Evolutionary conservation across 2,113 vertebrate species (phyloP), one percentile per base, ranked within the genome.

Genomic region (Numida meleagris): DNA sequence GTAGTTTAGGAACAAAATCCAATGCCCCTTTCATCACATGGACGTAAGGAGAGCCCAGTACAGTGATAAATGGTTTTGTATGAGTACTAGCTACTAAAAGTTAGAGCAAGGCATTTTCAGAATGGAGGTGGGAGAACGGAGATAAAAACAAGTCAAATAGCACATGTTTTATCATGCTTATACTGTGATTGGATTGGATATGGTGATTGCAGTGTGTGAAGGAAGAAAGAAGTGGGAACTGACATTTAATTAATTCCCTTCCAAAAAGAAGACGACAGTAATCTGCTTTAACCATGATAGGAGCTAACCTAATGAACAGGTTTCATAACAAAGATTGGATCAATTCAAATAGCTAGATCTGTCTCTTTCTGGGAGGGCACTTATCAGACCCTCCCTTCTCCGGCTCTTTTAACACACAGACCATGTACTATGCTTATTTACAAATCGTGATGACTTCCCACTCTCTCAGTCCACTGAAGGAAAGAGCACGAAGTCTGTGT

Each of bases 201-300:
- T 72, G 51, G 90, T 61, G 58, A 84, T 12, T 72, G 67, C 83
- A 82, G 46, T 34, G 51, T 61, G 31, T 12, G 65, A n/a, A 83
- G 36, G 36, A 71, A 71, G 40, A 58, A 82, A 70, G 38, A 34
- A 43, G 50, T 85, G 33, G 45, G 57, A 94, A 36, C 18, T 31
- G 59, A 63, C 23, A 40, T 91, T 84, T 87, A 79, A 95, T 90
- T 93, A 94, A 78, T 89, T 82, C 46, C 15, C 46, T 89, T 93
- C 67, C 59, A 59, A 83, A 59, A 8, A 79, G 62, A 71, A 61
- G 48, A 75, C 3, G 5, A 84, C 70, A 88, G 63, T n/a, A 70
- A 89, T 77, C 72, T 88, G 34, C 63, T 87, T 80, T 77, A 95
- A 62, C 59, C 66, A 66, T 48, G 31, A 65, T 14, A 88, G 71